Conservation (phyloP, 2,888 invertebrate genomes). For the Apodemia mormo region DNA sequence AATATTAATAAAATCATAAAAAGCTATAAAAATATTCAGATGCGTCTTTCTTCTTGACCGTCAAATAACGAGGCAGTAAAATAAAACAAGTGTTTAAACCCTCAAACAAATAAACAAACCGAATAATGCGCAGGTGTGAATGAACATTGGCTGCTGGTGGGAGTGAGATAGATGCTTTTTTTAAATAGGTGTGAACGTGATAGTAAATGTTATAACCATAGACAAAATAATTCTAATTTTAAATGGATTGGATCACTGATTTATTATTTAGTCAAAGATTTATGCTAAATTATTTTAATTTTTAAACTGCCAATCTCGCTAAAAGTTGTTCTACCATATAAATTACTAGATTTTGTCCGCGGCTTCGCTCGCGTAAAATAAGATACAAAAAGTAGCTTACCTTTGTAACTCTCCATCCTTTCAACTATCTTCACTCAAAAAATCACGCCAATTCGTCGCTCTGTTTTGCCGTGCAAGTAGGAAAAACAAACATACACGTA, state of each 20-base stretch:
- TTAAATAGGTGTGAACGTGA: constrained; percentile 11
- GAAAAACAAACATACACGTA: too few relatives aligned
- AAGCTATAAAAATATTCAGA: constrained; percentile 37
- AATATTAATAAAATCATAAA: background rate
- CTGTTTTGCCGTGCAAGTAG: too few relatives aligned
- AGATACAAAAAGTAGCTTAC: too few relatives aligned
- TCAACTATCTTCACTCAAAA: too few relatives aligned
- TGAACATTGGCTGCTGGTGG: constrained; percentile 58
- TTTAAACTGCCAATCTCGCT: too few relatives aligned
- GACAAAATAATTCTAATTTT: constrained; percentile 20
- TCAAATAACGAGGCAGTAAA: constrained; percentile 49
- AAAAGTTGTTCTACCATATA: too few relatives aligned
- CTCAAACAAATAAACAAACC: constrained; percentile 68
- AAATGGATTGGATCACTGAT: constrained; percentile 17
- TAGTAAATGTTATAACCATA: constrained; percentile 16
- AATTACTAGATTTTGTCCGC: too few relatives aligned
- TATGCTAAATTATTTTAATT: background rate
- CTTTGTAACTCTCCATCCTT: too few relatives aligned
- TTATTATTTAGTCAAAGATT: background rate
- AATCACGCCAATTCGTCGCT: too few relatives aligned
- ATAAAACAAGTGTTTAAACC: constrained; percentile 55
- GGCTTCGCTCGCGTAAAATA: too few relatives aligned
- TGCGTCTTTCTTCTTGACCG: constrained; percentile 40
- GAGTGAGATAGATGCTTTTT: constrained; percentile 50
- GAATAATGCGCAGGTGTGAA: constrained; percentile 73